Evolutionary conservation across 2,113 vertebrate genomes (phyloP).

Genomic region (Amblyornis subalaris): DNA sequence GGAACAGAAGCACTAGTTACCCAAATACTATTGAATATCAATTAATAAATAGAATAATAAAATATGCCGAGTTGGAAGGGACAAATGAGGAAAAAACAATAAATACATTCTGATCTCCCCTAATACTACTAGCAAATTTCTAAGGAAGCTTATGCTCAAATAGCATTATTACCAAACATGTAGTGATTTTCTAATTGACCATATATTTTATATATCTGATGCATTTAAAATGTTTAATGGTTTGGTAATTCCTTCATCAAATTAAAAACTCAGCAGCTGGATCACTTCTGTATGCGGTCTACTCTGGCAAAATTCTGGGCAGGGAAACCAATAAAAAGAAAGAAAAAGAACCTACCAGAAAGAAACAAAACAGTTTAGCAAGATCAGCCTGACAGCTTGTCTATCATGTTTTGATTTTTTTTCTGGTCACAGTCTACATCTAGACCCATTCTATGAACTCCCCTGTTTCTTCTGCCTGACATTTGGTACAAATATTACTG

Average conservation of each 20-base stretch:
- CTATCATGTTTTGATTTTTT: slow-evolving; percentile 11
- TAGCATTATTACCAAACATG: not conserved
- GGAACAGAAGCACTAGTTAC: not conserved
- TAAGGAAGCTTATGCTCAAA: not conserved
- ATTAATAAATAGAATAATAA: not conserved
- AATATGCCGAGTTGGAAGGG: not conserved
- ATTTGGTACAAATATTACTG: slow-evolving; percentile 68
- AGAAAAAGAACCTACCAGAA: not conserved
- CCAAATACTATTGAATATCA: not conserved
- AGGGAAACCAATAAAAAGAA: not conserved
- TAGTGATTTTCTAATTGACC: not conserved
- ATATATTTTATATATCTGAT: not conserved
- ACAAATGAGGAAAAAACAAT: not conserved
- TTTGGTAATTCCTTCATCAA: not conserved
- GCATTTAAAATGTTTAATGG: not conserved
- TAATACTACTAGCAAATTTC: not conserved
- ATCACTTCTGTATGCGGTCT: not conserved
- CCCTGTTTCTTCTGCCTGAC: slow-evolving; percentile 56
- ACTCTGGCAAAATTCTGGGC: not conserved
- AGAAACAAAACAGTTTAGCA: not conserved
- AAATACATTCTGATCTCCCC: not conserved
- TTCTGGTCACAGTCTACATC: not conserved
- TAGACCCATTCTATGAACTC: slow-evolving; percentile 41
- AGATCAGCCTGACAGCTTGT: slow-evolving; percentile 19
- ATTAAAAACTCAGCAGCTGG: not conserved